Evolutionary conservation across 1,140 invertebrate genomes (phyloP), one percentile per base, ranked within the genome.

Genomic region (Pararge aegeria): DNA sequence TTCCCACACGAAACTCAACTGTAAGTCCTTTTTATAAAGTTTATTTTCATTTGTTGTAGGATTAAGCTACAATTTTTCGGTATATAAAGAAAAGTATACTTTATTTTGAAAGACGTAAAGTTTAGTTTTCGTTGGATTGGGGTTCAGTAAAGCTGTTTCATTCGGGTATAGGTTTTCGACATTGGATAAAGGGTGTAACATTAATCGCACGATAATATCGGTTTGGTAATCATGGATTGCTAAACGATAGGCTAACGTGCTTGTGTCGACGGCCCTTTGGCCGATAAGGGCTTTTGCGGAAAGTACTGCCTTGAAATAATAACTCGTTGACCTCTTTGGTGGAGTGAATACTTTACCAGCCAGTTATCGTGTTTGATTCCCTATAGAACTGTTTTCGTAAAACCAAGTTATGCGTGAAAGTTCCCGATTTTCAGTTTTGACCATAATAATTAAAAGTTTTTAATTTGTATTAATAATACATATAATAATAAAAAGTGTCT

Each of bases 101-200:
- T 20, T 61, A 55, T 37, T 0, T 7, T 9, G 2, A 2, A 5
- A 1, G 1, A 2, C 0, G n/a, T 66, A 69, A 9, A 51, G 62
- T 52, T 38, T 9, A 46, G 21, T 52, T 64, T 65, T 6, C 29
- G 13, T 38, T 61, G 58, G 7, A 10, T 10, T 0, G n/a, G 6
- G 12, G 0, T 21, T 54, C 34, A 56, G 12, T 61, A 67, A 60
- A 15, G 52, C 13, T 59, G 30, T 64, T 66, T 69, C 58, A 44
- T 54, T n/a, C 19, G 52, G 51, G 55, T 16, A 21, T 38, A 51
- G 55, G 42, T 64, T 64, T 67, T 75, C 66, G 70, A 75, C 72
- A 72, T 72, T 75, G 79, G 76, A 78, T 81, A 79, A 78, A 77
- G 75, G 79, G 72, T 66, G 21, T 55, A 44, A 69, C 76, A 81